Conservation (phyloP, 1,140 invertebrate genomes). For the Orius laevigatus region DNA sequence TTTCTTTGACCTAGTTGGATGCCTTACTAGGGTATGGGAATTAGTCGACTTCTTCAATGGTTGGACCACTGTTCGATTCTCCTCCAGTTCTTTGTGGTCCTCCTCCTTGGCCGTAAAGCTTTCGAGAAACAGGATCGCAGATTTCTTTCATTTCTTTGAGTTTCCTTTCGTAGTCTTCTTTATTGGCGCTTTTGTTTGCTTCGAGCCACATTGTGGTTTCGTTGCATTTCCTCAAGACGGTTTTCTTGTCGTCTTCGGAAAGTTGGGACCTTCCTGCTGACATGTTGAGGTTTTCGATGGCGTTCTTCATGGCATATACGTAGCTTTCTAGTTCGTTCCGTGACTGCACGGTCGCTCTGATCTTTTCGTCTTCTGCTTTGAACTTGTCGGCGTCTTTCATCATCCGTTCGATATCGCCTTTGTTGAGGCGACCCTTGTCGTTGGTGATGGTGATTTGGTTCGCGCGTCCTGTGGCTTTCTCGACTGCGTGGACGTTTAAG, state of each 20-base stretch:
- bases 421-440: constrained; percentile 88
- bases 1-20: no score
- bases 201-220: constrained; percentile 91
- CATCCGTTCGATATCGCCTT: constrained; percentile 96
- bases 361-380: constrained; percentile 77
- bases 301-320: constrained; percentile 94
- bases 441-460: constrained; percentile 98
- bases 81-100: no score
- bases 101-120: no score
- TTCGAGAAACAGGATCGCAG: no score
- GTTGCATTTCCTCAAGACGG: constrained; percentile 67
- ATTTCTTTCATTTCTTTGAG: constrained; percentile 47
- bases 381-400: constrained; percentile 93
- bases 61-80: no score
- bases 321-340: constrained; percentile 90
- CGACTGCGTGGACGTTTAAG: constrained; percentile 71
- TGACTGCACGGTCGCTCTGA: constrained; percentile 67
- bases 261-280: constrained; percentile 85
- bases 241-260: constrained; percentile 67
- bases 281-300: constrained; percentile 46
- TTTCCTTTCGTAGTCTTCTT: constrained; percentile 86
- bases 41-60: no score
- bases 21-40: no score
- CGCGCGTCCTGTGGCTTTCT: constrained; percentile 86
- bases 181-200: constrained; percentile 77